These are phyloP conservation scores for Neoitamus cyanurus DNA, from an alignment of 2,888 invertebrate genomes.

Conservation along the genomic window DNA sequence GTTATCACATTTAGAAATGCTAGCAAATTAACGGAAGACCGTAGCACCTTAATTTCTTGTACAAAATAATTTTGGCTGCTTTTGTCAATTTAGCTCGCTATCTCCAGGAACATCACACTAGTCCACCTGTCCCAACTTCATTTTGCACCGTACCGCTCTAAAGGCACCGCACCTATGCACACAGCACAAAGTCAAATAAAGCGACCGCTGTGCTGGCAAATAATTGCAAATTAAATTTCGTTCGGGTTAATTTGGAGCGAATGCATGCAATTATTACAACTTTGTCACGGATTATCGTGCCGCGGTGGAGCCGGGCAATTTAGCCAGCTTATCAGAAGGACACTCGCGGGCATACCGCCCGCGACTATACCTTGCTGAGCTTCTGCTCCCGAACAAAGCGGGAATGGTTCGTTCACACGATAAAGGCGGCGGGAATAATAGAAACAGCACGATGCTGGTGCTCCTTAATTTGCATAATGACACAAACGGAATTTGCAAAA, in stretches of 20 bases:
- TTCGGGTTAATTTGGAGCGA: neutral
- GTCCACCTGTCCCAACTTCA: neutral
- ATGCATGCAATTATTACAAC: neutral
- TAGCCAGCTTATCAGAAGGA: too few relatives aligned
- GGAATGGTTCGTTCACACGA: neutral
- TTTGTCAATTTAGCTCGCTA: too few relatives aligned
- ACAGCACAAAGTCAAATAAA: neutral
- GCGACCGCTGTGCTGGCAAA: neutral
- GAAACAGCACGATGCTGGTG: neutral
- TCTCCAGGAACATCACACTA: too few relatives aligned
- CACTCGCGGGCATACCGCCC: neutral
- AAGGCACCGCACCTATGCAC: neutral
- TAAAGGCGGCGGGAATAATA: neutral
- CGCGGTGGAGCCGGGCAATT: neutral
- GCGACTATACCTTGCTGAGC: neutral
- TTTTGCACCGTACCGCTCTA: too few relatives aligned
- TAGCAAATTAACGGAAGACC: too few relatives aligned
- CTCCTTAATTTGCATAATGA: slow-evolving; percentile 20
- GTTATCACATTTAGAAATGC: too few relatives aligned
- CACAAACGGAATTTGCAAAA: slow-evolving; percentile 18
- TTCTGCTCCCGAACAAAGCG: neutral
- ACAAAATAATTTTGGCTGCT: too few relatives aligned
- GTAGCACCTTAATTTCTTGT: too few relatives aligned
- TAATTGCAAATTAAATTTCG: neutral
- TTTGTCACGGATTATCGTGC: neutral